A percentile compares a stretch with the other conserved stretches of the same genome.
Evolutionary conservation across 1,140 invertebrate genomes (phyloP).

Genomic region (Drosophila miranda): DNA sequence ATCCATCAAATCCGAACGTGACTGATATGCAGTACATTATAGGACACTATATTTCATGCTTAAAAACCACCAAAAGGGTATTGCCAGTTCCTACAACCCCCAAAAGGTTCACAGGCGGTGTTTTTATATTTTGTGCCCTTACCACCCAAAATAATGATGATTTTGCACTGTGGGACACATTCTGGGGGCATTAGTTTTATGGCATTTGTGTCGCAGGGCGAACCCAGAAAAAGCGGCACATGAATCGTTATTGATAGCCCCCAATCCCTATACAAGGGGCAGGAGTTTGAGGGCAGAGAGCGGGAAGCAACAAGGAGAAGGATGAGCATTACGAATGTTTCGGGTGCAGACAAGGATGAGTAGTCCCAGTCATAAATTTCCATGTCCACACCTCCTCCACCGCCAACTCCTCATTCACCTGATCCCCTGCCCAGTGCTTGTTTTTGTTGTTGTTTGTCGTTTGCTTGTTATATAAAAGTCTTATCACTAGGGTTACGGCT

Average conservation of each 20-base stretch:
- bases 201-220: conserved; percentile 57
- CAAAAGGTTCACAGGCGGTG: no score
- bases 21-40: no score
- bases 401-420: background rate
- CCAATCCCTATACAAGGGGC: background rate
- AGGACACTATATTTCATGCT: no score
- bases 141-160: conserved; percentile 15
- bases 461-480: conserved; percentile 54
- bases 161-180: conserved; percentile 40
- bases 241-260: conserved; percentile 66
- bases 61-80: no score
- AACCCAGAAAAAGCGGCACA: conserved; percentile 21
- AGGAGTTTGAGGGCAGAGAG: no score
- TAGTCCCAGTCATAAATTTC: conserved; percentile 59
- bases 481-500: conserved; percentile 52
- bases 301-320: no score
- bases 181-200: conserved; percentile 70
- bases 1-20: no score
- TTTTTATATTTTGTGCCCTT: background rate
- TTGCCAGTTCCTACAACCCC: no score
- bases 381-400: conserved; percentile 19
- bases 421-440: background rate
- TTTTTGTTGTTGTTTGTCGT: conserved; percentile 20
- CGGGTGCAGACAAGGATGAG: conserved; percentile 25
- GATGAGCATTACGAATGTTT: conserved; percentile 19